Evolutionary conservation across 2,888 invertebrate genomes (phyloP), one percentile per base, ranked within the genome.

Genomic region (Mesoligia furuncula): DNA sequence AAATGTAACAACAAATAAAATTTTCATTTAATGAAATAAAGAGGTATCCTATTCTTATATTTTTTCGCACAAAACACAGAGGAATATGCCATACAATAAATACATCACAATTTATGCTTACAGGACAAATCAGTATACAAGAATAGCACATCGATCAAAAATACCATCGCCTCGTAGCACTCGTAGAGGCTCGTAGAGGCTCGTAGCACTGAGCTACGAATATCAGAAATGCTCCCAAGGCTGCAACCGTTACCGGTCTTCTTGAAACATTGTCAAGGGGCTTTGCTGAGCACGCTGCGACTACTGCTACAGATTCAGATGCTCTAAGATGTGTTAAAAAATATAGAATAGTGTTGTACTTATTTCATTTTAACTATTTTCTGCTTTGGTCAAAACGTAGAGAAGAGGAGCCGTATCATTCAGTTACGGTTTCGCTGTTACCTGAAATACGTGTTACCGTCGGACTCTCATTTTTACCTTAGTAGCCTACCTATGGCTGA

Each of bases 141-240:
- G 31, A 36, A 61, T n/a, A 39, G 8, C 24, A 62, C 31, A n/a
- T 24, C 13, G 20, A 45, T 31, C 39, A 39, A 39, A 57, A 36
- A 75, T 20, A 15, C 11, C 13, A 39, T n/a, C 9, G n/a, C 64
- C 20, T 81, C 74, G 48, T 79, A 81, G 81, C 57, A 66, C 48
- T 39, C 64, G 64, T 79, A 81, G 75, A n/a, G 11, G 2, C 17
- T 80, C 51, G 66, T 67, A 76, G 76, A 17, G 9, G 39, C 79
- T 77, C 79, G 79, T 66, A 76, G 66, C 76, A 51, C 24, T 75
- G 24, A 9, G 76, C 82, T 82, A 82, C 83, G 36, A 74, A 66
- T 0, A 59, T n/a, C 13, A 48, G 9, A 48, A 64, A 64, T 17
- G 20, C 15, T 39, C 15, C 20, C 36, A 36, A 67, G 17, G 9